Evolutionary conservation across 2,797 vertebrate species (phyloP).

Genomic region (Microcaecilia unicolor): DNA sequence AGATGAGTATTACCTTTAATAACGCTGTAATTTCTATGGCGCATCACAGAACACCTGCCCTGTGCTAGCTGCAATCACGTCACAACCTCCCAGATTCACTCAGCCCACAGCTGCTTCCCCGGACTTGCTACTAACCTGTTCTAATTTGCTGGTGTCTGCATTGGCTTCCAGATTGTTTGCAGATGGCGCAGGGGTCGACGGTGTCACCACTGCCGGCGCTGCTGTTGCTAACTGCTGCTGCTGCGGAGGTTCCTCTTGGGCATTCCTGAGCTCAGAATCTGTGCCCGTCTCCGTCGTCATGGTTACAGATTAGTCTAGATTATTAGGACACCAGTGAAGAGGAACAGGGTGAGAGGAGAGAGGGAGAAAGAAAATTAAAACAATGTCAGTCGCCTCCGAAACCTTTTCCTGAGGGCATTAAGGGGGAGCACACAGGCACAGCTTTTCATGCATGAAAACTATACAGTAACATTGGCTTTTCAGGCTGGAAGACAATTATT

Average conservation of each 20-base stretch:
- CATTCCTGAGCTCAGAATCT: slow-evolving; percentile 59
- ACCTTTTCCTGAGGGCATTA: too few species aligned
- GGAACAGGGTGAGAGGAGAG: slow-evolving; percentile 9
- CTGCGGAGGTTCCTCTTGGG: slow-evolving; percentile 52
- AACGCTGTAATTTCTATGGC: too few species aligned
- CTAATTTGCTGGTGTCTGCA: slow-evolving; percentile 62
- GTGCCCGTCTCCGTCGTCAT: slow-evolving; percentile 67
- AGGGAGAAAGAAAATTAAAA: not conserved
- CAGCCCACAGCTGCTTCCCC: too few species aligned
- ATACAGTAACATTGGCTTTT: too few species aligned
- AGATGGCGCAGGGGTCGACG: slow-evolving; percentile 19
- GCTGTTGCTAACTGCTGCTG: slow-evolving; percentile 53
- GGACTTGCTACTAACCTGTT: slow-evolving; percentile 54
- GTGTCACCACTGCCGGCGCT: slow-evolving; percentile 44
- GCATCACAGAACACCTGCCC: too few species aligned
- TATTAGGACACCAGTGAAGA: too few species aligned
- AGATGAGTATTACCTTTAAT: too few species aligned
- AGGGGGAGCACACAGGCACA: too few species aligned
- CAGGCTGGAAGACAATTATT: too few species aligned
- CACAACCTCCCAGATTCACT: too few species aligned
- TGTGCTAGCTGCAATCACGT: too few species aligned
- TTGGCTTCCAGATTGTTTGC: slow-evolving; percentile 34
- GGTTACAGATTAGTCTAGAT: slow-evolving; percentile 56
- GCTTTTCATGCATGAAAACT: too few species aligned
- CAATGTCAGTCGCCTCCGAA: not conserved